phyloP scores from a whole-genome alignment of 1,140 invertebrate genomes.

The Chymomyza costata region DNA sequence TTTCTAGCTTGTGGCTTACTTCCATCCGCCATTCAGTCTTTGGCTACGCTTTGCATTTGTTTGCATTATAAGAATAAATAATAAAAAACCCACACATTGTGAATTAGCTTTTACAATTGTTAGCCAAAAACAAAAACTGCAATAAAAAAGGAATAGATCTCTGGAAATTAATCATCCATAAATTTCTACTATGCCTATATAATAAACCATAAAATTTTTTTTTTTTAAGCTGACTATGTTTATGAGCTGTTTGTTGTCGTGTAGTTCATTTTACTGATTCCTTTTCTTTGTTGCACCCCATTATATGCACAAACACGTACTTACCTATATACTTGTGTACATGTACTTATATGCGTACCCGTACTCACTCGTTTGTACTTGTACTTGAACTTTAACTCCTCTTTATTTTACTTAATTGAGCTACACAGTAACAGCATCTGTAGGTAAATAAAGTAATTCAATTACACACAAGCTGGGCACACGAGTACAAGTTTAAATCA shows the following conservation, averaged over 20 bases:
- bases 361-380: not conserved
- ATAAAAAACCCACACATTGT: not conserved
- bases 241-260: conserved; percentile 28
- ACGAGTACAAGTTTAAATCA: too few relatives aligned
- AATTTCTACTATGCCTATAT: conserved; percentile 23
- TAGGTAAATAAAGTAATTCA: conserved; percentile 64
- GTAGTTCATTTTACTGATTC: conserved; percentile 3
- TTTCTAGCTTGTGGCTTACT: conserved; percentile 15
- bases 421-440: conserved; percentile 38
- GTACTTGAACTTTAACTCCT: conserved; percentile 65
- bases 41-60: conserved; percentile 10
- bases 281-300: too few relatives aligned
- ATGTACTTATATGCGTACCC: too few relatives aligned
- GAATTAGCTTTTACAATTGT: conserved; percentile 26
- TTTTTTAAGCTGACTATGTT: conserved; percentile 44
- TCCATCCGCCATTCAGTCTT: not conserved
- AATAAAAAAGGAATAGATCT: conserved; percentile 12
- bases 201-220: conserved; percentile 43
- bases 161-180: conserved; percentile 20
- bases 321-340: too few relatives aligned
- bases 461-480: conserved; percentile 48
- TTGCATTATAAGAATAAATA: not conserved
- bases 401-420: conserved; percentile 69
- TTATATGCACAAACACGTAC: too few relatives aligned
- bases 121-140: not conserved